phyloP scores from a whole-genome alignment of 2,113 vertebrate species.

The Ornithorhynchus anatinus region DNA sequence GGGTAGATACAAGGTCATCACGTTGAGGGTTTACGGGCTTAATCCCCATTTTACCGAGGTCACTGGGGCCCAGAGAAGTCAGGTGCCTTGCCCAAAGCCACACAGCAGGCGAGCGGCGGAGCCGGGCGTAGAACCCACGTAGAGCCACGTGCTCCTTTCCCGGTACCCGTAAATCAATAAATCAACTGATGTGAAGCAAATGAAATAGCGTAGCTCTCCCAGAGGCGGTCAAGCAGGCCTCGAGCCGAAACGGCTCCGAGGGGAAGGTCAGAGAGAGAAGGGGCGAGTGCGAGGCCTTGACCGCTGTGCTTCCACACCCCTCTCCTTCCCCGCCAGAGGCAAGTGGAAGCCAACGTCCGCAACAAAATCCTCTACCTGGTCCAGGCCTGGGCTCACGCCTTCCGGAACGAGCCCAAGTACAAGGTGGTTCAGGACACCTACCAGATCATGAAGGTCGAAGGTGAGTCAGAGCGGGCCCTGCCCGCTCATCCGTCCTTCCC shows the following conservation, averaged over 20 bases:
- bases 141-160: no score
- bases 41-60: no score
- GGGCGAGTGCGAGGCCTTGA: neutral
- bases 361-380: constrained; percentile 96
- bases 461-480: constrained; percentile 63
- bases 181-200: no score
- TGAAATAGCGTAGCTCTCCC: neutral
- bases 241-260: neutral
- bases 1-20: no score
- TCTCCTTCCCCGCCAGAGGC: constrained; percentile 70
- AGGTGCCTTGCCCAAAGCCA: no score
- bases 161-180: no score
- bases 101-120: no score
- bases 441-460: constrained; percentile 99
- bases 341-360: constrained; percentile 90
- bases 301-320: neutral
- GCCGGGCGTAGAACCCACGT: no score
- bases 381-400: constrained; percentile 97
- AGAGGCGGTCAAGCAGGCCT: no score
- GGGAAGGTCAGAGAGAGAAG: neutral
- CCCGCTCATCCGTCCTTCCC: no score
- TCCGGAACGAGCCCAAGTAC: constrained; percentile 98
- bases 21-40: no score
- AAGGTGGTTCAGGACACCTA: constrained; percentile 99
- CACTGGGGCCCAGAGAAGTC: no score